phyloP scores from a whole-genome alignment of 2,888 invertebrate species.

The Craniophora ligustri region DNA sequence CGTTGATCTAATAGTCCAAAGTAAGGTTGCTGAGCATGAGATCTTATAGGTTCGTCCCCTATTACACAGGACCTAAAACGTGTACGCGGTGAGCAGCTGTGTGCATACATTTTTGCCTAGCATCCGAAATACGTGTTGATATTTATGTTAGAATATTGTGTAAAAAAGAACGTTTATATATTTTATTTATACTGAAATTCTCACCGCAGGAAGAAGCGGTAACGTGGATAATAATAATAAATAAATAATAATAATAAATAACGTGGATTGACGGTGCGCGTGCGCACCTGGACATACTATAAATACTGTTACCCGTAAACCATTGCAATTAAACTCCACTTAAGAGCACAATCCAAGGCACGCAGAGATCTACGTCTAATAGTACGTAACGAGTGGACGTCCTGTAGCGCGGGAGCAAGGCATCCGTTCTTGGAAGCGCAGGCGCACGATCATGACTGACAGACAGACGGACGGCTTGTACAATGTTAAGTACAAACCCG shows the following conservation, averaged over 20 bases:
- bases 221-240: not conserved
- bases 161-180: not conserved
- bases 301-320: constrained; percentile 34
- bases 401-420: constrained; percentile 64
- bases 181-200: not conserved
- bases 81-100: no score
- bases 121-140: no score
- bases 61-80: no score
- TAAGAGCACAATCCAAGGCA: constrained; percentile 48
- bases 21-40: no score
- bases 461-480: constrained; percentile 71
- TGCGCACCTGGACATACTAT: constrained; percentile 27
- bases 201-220: constrained; percentile 1
- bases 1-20: no score
- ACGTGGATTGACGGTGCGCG: no score
- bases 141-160: no score
- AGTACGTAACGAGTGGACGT: constrained; percentile 65
- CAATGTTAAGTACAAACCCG: constrained; percentile 49
- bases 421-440: constrained; percentile 73
- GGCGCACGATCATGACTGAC: constrained; percentile 60
- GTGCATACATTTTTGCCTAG: no score
- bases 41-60: no score
- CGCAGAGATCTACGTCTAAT: constrained; percentile 58
- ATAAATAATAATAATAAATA: no score
- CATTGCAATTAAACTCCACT: constrained; percentile 50